A percentile compares a stretch with the other conserved stretches of the same genome.
Conservation (phyloP, 2,113 vertebrate genomes). For the Phalacrocorax brasilianus region DNA sequence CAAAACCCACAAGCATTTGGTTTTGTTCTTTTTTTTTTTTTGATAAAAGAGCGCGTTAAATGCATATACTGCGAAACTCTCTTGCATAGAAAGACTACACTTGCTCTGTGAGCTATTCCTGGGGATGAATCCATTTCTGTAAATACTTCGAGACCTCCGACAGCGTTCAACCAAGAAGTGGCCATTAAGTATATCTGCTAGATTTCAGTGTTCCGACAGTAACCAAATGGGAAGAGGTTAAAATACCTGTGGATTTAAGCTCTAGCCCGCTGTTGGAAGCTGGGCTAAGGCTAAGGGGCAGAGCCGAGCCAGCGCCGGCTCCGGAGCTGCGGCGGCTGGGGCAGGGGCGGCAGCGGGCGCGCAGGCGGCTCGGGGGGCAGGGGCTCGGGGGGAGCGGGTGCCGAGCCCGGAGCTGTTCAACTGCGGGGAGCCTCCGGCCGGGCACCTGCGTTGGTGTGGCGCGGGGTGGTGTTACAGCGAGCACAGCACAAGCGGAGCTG, state of each 20-base stretch:
- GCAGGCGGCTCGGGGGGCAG: not conserved
- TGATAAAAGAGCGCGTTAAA: not conserved
- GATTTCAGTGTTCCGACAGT: not conserved
- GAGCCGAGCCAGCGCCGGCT: not conserved
- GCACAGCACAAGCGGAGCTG: not conserved
- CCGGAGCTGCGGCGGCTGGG: not conserved
- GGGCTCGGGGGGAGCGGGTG: accelerated
- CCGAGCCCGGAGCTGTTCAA: not conserved
- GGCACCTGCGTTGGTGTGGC: not conserved
- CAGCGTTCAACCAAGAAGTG: not conserved
- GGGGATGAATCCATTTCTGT: not conserved
- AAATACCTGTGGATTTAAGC: not conserved
- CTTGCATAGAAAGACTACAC: not conserved
- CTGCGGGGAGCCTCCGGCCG: not conserved
- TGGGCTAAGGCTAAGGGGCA: not conserved
- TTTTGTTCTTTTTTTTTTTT: not conserved
- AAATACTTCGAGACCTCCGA: not conserved
- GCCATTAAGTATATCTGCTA: not conserved
- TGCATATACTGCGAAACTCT: not conserved
- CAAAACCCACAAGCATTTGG: not conserved
- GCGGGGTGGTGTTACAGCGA: not conserved
- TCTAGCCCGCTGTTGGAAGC: too few species aligned
- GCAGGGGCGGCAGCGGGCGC: not conserved
- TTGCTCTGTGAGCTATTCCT: not conserved
- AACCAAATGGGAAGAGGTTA: not conserved